Conservation (phyloP, 2,888 invertebrate species). For the Stenodema calcarata region DNA sequence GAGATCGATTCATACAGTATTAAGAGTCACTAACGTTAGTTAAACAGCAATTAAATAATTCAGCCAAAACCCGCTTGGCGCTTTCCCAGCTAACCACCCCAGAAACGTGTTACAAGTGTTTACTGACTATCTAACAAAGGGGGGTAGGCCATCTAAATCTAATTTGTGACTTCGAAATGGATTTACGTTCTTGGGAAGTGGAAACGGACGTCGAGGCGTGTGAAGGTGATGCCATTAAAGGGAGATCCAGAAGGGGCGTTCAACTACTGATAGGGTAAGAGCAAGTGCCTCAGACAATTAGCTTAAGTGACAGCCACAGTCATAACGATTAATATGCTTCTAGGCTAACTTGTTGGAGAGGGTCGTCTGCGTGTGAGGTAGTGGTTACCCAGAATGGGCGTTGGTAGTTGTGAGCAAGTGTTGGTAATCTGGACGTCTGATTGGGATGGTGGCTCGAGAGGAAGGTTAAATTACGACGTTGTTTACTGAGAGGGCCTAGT, state of each 20-base stretch:
- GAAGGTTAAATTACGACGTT: background rate
- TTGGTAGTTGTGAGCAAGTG: background rate
- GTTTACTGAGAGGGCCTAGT: background rate
- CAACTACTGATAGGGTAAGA: background rate
- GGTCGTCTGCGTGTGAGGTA: background rate
- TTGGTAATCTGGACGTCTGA: background rate
- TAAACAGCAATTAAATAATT: no score
- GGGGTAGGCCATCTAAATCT: background rate
- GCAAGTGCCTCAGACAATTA: background rate
- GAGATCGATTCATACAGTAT: no score
- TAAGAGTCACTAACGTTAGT: no score
- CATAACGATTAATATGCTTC: conserved; percentile 12
- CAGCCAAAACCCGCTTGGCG: no score
- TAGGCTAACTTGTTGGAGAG: background rate
- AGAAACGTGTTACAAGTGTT: background rate
- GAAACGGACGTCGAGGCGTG: background rate
- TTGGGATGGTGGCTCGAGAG: background rate
- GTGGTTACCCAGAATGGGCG: background rate
- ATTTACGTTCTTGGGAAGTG: conserved; percentile 3
- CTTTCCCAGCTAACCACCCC: background rate
- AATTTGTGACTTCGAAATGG: conserved; percentile 2
- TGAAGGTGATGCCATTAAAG: conserved; percentile 6
- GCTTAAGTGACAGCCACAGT: conserved; percentile 1
- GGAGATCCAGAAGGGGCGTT: background rate
- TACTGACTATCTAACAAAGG: background rate